Evolutionary conservation across 2,797 vertebrate genomes (phyloP).

Genomic region (Leptodactylus fallax): DNA sequence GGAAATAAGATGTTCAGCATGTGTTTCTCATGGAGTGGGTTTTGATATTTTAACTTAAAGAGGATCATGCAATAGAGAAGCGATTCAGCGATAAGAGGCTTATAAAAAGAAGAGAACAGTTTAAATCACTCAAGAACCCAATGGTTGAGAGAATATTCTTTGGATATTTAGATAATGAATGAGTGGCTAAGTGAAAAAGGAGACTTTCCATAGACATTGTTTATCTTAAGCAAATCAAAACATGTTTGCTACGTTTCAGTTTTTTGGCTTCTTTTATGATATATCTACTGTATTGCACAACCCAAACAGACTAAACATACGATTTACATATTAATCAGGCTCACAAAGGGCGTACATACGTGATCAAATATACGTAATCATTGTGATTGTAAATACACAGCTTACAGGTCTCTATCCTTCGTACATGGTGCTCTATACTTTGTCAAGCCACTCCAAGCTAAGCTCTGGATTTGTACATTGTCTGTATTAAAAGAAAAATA

Average conservation of each 20-base stretch:
- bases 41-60: neutral
- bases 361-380: neutral
- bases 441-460: neutral
- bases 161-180: neutral
- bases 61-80: neutral
- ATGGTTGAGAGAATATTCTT: neutral
- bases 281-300: constrained; percentile 1
- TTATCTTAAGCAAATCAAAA: neutral
- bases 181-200: neutral
- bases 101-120: neutral
- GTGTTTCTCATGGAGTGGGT: neutral
- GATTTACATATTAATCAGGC: neutral
- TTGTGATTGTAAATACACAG: neutral
- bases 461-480: constrained; percentile 9
- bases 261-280: neutral
- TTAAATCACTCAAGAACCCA: neutral
- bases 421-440: neutral
- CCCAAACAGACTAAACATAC: neutral
- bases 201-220: neutral
- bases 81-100: neutral
- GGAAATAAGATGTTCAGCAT: no score
- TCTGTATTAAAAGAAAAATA: neutral
- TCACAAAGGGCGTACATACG: neutral
- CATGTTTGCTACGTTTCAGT: neutral
- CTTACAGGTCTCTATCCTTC: neutral